Conservation (phyloP, 2,113 vertebrate species). For the Sakesphorus luctuosus region DNA sequence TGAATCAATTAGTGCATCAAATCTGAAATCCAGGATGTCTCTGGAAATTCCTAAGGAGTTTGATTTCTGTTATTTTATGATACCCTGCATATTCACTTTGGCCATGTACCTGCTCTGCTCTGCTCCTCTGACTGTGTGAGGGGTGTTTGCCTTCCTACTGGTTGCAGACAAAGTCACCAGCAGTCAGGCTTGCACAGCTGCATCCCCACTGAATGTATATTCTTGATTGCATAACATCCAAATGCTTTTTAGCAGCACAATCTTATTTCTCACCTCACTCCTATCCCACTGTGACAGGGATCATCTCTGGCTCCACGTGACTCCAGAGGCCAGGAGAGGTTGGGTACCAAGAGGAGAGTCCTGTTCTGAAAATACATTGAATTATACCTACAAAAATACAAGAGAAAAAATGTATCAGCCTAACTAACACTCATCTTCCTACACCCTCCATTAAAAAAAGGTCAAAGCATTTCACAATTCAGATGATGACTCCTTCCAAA, state of each 20-base stretch:
- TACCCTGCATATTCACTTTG: background rate
- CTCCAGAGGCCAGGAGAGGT: background rate
- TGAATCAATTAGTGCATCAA: background rate
- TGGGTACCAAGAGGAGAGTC: background rate
- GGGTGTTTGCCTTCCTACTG: background rate
- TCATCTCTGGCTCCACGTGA: background rate
- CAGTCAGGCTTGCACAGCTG: background rate
- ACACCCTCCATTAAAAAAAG: background rate
- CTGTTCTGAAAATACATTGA: background rate
- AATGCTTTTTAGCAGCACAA: background rate
- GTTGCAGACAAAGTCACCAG: background rate
- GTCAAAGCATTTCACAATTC: conserved; percentile 60
- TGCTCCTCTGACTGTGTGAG: background rate
- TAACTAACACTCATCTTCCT: background rate
- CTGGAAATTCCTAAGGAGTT: background rate
- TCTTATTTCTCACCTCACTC: background rate
- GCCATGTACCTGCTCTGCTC: background rate
- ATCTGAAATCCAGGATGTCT: background rate
- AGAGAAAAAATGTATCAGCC: background rate
- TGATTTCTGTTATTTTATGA: background rate
- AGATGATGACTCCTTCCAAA: conserved; percentile 50
- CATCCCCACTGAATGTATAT: background rate
- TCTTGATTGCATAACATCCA: background rate
- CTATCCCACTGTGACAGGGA: background rate
- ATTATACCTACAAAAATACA: background rate